Base-by-base conservation (phyloP, 2,113 vertebrate species). In the Ibidorhyncha struthersii region DNA sequence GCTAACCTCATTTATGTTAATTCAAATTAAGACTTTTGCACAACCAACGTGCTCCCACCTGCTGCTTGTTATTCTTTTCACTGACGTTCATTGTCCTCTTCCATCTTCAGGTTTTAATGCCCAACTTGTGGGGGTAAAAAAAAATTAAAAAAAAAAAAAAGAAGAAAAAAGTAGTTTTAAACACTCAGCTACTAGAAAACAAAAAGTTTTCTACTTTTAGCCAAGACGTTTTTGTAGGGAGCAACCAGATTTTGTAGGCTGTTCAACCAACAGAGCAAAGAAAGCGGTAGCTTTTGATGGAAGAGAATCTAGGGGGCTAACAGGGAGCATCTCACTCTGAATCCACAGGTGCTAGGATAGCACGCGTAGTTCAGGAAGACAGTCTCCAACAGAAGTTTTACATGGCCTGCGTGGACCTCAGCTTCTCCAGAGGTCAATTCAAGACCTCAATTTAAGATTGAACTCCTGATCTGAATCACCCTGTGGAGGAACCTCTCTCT, bases 261-360 rank as follows among this genome's bases (percentile, higher is more conserved):
- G 59, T 62, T 65, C 72, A 91, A 74, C 7, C 9, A 53, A n/a
- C 10, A 47, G n/a, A 63, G 9, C 21, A 65, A 62, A 50, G 66
- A 8, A 67, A 69, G 43, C 0, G 2, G 47, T 32, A 41, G 66
- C n/a, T 65, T 71, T 70, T n/a, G 26, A 52, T 20, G 56, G 82
- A 81, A 41, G 50, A 53, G 36, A 73, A 78, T 26, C 17, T 4
- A 30, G 2, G 14, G 17, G 38, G 30, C 27, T 63, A 41, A 58
- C 0, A 45, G 41, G 40, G 58, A 83, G 63, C 59, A 82, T 47
- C 56, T 36, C 41, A 7, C n/a, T 59, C 41, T 7, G 22, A 90
- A 74, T 17, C 32, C 52, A 29, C 45, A 15, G 0, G 0, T 10
- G 62, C 67, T 10, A 56, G 47, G 55, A 40, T 2, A 36, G 27